Conservation (phyloP, 1,140 invertebrate genomes). For the Orchestia grillus region DNA sequence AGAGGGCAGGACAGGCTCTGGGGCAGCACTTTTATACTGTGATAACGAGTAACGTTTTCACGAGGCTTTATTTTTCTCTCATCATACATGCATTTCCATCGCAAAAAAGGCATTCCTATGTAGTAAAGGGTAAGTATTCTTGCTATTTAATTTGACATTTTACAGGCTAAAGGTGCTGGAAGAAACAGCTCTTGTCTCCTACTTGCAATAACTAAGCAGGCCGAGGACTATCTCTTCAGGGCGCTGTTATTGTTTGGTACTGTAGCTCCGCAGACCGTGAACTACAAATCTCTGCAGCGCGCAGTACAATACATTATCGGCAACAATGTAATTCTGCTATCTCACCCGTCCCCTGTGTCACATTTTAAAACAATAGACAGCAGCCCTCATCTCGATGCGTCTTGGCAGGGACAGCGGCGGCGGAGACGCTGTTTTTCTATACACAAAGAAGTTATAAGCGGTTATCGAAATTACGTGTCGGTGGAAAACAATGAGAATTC, state of each 20-base stretch:
- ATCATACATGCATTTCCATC: no score
- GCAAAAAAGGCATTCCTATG: no score
- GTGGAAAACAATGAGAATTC: neutral
- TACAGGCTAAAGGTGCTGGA: neutral
- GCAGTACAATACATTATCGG: neutral
- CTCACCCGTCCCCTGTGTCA: neutral
- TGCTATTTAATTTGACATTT: no score
- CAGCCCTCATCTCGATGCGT: neutral
- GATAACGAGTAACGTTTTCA: no score
- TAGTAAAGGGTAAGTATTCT: no score
- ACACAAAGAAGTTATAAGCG: neutral
- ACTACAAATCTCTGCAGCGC: neutral
- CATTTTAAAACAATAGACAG: neutral
- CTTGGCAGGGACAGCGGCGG: neutral
- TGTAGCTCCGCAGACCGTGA: neutral
- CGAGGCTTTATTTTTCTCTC: no score
- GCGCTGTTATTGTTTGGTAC: neutral
- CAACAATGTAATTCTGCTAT: neutral
- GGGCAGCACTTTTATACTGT: no score
- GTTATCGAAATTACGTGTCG: neutral
- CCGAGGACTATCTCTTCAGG: neutral
- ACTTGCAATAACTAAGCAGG: neutral
- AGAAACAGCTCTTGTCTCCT: neutral
- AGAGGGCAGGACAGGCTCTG: no score
- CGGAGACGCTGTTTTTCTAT: neutral